Conservation (phyloP, 2,888 invertebrate species). For the Philereme transversata region DNA sequence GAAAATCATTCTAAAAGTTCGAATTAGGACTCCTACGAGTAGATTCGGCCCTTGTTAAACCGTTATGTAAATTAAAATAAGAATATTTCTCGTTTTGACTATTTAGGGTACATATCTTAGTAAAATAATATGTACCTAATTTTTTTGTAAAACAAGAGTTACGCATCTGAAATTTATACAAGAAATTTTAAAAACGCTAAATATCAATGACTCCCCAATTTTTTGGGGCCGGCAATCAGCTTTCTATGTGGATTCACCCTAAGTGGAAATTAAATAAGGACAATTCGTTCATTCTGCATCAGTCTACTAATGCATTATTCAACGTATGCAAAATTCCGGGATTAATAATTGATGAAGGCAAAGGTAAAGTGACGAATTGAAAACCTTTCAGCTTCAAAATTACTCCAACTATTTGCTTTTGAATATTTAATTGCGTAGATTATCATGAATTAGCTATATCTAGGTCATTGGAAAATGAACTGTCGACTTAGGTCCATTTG, state of each 20-base stretch:
- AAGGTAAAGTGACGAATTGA: conserved; percentile 66
- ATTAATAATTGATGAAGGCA: conserved; percentile 74
- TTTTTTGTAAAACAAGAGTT: no score
- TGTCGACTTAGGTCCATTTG: no score
- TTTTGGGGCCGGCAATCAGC: not conserved
- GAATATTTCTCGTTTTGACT: no score
- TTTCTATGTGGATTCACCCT: conserved; percentile 17
- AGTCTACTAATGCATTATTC: conserved; percentile 70
- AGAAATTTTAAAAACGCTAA: no score
- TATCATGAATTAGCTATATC: conserved; percentile 6
- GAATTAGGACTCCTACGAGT: no score
- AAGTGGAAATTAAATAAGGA: conserved; percentile 70
- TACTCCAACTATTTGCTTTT: conserved; percentile 54
- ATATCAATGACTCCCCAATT: no score
- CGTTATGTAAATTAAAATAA: no score
- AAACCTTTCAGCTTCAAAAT: conserved; percentile 62
- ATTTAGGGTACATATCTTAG: no score
- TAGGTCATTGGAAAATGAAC: not conserved
- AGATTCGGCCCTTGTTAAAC: no score
- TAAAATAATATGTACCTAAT: no score
- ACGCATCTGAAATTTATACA: no score
- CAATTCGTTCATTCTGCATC: conserved; percentile 69
- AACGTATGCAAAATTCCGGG: conserved; percentile 70
- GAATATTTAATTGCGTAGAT: conserved; percentile 38
- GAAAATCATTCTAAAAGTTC: no score